Conservation (phyloP, 1,140 invertebrate genomes). For the Drosophila kepulauana region DNA sequence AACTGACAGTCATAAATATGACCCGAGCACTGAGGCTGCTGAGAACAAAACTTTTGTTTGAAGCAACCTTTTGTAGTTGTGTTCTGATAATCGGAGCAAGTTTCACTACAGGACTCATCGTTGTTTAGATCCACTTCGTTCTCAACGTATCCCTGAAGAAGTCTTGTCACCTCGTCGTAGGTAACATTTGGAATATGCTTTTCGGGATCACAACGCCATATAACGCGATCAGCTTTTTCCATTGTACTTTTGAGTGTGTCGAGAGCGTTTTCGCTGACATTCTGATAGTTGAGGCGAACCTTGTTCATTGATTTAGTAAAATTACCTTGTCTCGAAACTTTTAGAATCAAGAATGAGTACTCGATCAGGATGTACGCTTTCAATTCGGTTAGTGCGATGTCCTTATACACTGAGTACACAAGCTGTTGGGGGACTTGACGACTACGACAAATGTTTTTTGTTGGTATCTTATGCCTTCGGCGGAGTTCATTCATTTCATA, state of each 20-base stretch:
- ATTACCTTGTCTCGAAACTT: too few relatives aligned
- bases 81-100: background rate
- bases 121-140: slow-evolving; percentile 1
- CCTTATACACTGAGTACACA: background rate
- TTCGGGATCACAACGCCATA: too few relatives aligned
- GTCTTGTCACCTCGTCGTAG: too few relatives aligned
- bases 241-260: too few relatives aligned
- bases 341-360: too few relatives aligned
- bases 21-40: background rate
- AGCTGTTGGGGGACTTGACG: background rate
- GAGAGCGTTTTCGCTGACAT: too few relatives aligned
- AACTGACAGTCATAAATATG: background rate
- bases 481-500: too few relatives aligned
- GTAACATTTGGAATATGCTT: too few relatives aligned
- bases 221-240: background rate
- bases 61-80: background rate
- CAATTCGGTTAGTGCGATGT: background rate
- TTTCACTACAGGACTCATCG: background rate
- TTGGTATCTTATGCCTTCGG: too few relatives aligned
- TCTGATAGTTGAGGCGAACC: too few relatives aligned
- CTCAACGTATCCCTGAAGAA: background rate
- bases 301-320: too few relatives aligned
- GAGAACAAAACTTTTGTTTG: background rate
- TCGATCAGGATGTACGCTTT: background rate
- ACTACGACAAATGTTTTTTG: background rate